Conservation (phyloP, 2,888 invertebrate genomes). For the Octodonta nipae region DNA sequence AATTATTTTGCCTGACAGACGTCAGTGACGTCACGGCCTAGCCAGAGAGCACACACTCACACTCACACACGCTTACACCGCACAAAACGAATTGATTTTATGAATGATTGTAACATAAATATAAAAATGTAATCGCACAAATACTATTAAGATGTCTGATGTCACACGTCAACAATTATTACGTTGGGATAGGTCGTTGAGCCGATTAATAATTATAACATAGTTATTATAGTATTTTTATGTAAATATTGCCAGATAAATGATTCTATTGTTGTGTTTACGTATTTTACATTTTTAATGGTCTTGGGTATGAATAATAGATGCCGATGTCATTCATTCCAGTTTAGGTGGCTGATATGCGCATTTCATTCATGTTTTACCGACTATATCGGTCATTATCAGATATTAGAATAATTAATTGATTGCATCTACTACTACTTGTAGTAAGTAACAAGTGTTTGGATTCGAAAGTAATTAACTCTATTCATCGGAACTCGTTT, state of each 20-base stretch:
- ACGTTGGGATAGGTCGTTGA: slow-evolving; percentile 21
- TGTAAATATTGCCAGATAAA: slow-evolving; percentile 16
- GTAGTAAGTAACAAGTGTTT: too few species aligned
- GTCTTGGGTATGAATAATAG: not conserved
- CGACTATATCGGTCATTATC: too few species aligned
- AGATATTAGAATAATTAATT: too few species aligned
- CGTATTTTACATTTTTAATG: slow-evolving; percentile 1
- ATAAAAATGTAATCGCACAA: not conserved
- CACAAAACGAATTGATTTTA: too few species aligned
- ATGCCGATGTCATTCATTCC: slow-evolving; percentile 1
- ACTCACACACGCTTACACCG: too few species aligned
- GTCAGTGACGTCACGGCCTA: not conserved
- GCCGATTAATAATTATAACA: slow-evolving; percentile 23
- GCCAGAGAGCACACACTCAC: not conserved
- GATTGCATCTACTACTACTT: too few species aligned
- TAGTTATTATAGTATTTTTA: slow-evolving; percentile 24
- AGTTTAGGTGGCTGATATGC: too few species aligned
- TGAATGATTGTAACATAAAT: not conserved
- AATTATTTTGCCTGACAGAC: slow-evolving; percentile 1
- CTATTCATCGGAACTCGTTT: too few species aligned
- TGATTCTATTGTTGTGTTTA: not conserved
- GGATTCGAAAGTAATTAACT: too few species aligned
- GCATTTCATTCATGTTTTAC: too few species aligned
- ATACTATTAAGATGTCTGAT: slow-evolving; percentile 1
- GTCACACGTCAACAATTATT: slow-evolving; percentile 23